Percentiles rank a stretch among this genome's conserved stretches.
phyloP scores from a whole-genome alignment of 1,140 invertebrate species.

The Acromyrmex echinatior region DNA sequence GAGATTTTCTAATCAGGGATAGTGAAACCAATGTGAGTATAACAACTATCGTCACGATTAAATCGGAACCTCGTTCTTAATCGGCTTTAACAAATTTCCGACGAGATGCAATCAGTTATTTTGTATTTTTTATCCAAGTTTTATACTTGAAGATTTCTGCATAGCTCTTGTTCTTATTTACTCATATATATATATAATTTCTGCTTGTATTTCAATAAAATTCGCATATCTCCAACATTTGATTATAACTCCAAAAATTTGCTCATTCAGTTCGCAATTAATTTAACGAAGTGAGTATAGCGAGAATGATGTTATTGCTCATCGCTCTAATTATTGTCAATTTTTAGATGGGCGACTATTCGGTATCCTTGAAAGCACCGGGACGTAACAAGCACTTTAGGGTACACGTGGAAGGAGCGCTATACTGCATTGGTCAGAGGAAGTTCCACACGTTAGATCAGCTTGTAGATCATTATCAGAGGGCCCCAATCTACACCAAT shows the following conservation, averaged over 20 bases:
- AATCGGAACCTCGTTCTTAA: neutral
- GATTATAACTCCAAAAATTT: neutral
- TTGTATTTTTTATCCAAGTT: neutral
- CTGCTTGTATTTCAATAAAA: neutral
- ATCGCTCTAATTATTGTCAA: conserved; percentile 54
- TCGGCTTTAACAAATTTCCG: neutral
- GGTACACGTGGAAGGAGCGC: conserved; percentile 97
- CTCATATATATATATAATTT: neutral
- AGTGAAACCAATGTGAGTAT: conserved; percentile 98
- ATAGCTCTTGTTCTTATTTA: no score
- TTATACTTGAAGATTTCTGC: no score
- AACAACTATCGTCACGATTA: neutral
- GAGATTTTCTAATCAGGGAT: conserved; percentile 99
- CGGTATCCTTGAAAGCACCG: conserved; percentile 98
- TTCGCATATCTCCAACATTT: neutral
- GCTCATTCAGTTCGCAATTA: neutral
- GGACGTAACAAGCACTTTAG: conserved; percentile 99
- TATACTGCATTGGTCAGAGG: conserved; percentile 99
- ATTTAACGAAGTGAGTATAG: neutral
- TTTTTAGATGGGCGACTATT: conserved; percentile 98
- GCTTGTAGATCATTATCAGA: conserved; percentile 99
- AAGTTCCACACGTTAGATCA: conserved; percentile 98
- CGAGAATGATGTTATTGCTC: neutral
- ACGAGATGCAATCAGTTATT: neutral
- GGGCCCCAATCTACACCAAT: conserved; percentile 99